A percentile compares a stretch with the other conserved stretches of the same genome.
phyloP scores from a whole-genome alignment of 1,140 invertebrate species.

The Panagrolaimus sp. region DNA sequence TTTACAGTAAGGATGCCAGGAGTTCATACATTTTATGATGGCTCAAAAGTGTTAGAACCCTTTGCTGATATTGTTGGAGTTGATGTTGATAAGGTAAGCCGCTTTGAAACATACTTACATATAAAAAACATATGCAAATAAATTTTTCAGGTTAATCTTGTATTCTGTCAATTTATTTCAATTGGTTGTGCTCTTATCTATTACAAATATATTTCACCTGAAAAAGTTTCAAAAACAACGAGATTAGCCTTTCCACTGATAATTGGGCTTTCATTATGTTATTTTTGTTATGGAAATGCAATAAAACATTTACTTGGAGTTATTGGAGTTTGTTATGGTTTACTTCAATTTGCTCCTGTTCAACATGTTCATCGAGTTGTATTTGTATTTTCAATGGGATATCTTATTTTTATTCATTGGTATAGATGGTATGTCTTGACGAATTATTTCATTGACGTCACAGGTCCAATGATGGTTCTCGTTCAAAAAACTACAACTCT shows the following conservation, averaged over 20 bases:
- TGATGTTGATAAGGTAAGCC: constrained; percentile 30
- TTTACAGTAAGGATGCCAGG: constrained; percentile 5
- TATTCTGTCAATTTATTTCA: constrained; percentile 73
- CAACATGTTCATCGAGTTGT: constrained; percentile 66
- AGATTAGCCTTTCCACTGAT: constrained; percentile 70
- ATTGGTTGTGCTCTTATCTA: constrained; percentile 71
- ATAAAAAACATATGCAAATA: not conserved
- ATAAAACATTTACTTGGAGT: constrained; percentile 41
- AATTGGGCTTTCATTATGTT: constrained; percentile 72
- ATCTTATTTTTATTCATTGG: constrained; percentile 77
- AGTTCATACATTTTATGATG: constrained; percentile 28
- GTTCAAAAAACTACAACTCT: constrained; percentile 88
- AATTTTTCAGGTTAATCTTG: constrained; percentile 72
- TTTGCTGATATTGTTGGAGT: constrained; percentile 32
- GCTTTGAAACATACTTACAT: constrained; percentile 11
- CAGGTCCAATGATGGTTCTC: constrained; percentile 87
- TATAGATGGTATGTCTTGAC: constrained; percentile 67
- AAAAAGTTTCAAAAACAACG: constrained; percentile 66
- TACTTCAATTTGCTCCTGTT: constrained; percentile 27
- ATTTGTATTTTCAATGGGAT: constrained; percentile 71
- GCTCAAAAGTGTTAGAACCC: constrained; percentile 32
- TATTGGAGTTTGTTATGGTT: constrained; percentile 28
- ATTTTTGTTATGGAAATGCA: constrained; percentile 75
- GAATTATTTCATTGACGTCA: constrained; percentile 80
- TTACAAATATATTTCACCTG: constrained; percentile 69